A percentile compares a stretch with the other conserved stretches of the same genome.
phyloP scores from a whole-genome alignment of 2,797 vertebrate genomes.

The Mallotus villosus region DNA sequence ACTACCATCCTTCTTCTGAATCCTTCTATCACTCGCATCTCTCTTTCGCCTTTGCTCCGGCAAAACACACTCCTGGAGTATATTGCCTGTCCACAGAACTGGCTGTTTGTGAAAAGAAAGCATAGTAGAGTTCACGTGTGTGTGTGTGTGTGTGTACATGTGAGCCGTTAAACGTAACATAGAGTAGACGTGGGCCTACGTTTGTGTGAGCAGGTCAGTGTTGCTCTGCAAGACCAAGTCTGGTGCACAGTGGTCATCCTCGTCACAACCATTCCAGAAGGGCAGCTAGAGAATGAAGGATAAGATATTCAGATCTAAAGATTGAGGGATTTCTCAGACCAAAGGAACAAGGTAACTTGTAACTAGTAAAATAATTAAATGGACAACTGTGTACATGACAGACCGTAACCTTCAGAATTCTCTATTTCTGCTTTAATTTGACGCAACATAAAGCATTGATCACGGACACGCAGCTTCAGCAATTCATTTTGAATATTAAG shows the following conservation, averaged over 20 bases:
- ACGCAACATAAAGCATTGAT: too few relatives aligned
- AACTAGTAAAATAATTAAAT: too few relatives aligned
- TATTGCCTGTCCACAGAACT: conserved; percentile 83
- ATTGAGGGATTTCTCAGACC: neutral
- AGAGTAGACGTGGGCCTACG: conserved; percentile 71
- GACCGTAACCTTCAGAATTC: too few relatives aligned
- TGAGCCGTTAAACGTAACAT: neutral
- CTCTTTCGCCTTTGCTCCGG: conserved; percentile 67
- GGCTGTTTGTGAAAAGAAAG: conserved; percentile 66
- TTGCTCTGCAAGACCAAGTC: conserved; percentile 87
- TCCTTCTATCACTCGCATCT: conserved; percentile 79
- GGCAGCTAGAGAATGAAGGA: conserved; percentile 79
- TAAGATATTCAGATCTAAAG: neutral
- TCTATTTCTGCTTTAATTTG: too few relatives aligned
- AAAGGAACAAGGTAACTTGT: too few relatives aligned
- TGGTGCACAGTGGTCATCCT: conserved; percentile 93
- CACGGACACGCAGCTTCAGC: too few relatives aligned
- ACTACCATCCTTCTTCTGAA: conserved; percentile 84
- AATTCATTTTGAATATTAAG: too few relatives aligned
- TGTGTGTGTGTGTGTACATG: conserved; percentile 18
- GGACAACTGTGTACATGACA: too few relatives aligned
- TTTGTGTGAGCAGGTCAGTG: conserved; percentile 85
- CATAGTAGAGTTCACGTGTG: neutral
- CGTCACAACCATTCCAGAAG: conserved; percentile 97
- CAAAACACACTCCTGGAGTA: conserved; percentile 66